These are phyloP conservation scores for Bombycilla garrulus DNA, from an alignment of 2,113 vertebrate species.

Conservation along the genomic window DNA sequence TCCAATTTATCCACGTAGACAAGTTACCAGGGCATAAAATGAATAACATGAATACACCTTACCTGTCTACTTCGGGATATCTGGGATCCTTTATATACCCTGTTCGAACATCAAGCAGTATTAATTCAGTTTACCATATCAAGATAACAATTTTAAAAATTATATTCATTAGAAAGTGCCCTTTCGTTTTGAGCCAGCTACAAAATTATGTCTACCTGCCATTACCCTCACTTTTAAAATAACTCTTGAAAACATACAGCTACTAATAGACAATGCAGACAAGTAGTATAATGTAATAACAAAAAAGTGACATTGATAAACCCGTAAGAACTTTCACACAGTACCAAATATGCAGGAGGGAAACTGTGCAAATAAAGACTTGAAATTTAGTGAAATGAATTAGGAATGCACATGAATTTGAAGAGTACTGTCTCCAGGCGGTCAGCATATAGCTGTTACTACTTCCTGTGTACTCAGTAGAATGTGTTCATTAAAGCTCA, in stretches of 20 bases:
- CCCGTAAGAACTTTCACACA: background rate
- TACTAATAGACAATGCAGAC: background rate
- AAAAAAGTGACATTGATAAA: background rate
- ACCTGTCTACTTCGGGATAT: slow-evolving; percentile 95
- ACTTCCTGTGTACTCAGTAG: background rate
- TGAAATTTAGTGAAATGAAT: background rate
- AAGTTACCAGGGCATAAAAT: slow-evolving; percentile 64
- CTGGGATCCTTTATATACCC: slow-evolving; percentile 97
- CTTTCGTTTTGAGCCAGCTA: background rate
- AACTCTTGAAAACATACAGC: background rate
- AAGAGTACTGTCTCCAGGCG: background rate
- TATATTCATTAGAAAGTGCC: background rate
- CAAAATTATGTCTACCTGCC: background rate
- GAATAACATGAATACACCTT: slow-evolving; percentile 72
- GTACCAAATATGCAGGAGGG: background rate
- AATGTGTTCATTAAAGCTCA: background rate
- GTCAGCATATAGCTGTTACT: background rate
- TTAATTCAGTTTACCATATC: slow-evolving; percentile 65
- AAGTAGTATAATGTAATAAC: background rate
- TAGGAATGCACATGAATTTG: background rate
- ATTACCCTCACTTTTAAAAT: background rate
- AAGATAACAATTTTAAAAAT: background rate
- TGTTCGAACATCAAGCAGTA: slow-evolving; percentile 82
- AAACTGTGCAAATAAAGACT: background rate
- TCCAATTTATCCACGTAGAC: slow-evolving; percentile 61